phyloP scores from a whole-genome alignment of 2,797 vertebrate species.

The Lacerta agilis region DNA sequence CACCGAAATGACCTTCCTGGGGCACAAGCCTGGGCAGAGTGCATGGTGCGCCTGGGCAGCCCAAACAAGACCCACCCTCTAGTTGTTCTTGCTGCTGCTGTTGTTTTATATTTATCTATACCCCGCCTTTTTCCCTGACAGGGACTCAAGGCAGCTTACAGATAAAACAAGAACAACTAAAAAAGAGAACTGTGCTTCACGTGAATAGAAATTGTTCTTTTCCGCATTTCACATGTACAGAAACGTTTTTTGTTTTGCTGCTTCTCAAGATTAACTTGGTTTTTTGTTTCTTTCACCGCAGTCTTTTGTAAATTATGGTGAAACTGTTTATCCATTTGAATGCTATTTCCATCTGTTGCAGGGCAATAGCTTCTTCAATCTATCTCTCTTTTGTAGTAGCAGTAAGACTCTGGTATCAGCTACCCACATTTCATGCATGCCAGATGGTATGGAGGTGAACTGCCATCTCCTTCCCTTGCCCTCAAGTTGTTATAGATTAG shows the following conservation, averaged over 20 bases:
- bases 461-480: constrained; percentile 12
- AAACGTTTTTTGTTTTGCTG: neutral
- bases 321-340: neutral
- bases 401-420: neutral
- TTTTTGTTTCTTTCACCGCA: constrained; percentile 28
- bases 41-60: too few relatives aligned
- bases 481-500: neutral
- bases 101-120: too few relatives aligned
- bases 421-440: neutral
- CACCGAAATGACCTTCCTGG: too few relatives aligned
- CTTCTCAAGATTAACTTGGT: neutral
- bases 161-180: neutral
- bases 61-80: too few relatives aligned
- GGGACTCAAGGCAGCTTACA: too few relatives aligned
- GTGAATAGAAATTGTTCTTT: neutral
- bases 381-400: neutral
- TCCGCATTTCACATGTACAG: neutral
- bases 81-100: too few relatives aligned
- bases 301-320: neutral
- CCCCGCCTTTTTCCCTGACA: too few relatives aligned
- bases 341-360: neutral
- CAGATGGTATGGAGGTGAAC: constrained; percentile 16
- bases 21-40: too few relatives aligned
- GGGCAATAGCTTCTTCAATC: neutral
- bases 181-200: neutral